Evolutionary conservation across 1,140 invertebrate species (phyloP), one percentile per base, ranked within the genome.

Genomic region (Caenorhabditis latens): DNA sequence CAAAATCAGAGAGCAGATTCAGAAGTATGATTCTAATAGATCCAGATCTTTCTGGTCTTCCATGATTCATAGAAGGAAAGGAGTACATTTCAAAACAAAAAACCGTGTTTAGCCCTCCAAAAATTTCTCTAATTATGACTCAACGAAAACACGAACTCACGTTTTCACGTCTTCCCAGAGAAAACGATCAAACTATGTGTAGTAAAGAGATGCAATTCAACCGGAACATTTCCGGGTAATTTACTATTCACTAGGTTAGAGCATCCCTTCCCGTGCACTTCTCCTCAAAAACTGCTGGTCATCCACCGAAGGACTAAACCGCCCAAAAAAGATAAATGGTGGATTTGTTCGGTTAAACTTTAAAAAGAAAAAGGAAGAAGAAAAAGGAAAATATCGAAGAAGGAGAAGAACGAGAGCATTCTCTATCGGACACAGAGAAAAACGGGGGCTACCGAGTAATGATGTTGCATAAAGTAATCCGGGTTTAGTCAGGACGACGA

Each of bases 381-480:
- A 83, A 8, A 58, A 58, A 19, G 79, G 13, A 55, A 57, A 43
- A 83, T 11, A 50, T 19, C 43, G 21, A 7, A 24, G 24, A n/a
- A 58, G 55, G 13, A 32, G 75, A 82, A 50, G 42, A 32, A 32
- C 32, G 32, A 32, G 32, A 32, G 32, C 32, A 32, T 32, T 32
- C 32, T 32, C 32, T 32, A 32, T 32, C 32, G 32, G 32, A 32
- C 32, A 32, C 32, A 32, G 32, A 32, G 32, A 32, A 32, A 83
- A 58, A 16, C 16, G 24, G 83, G 79, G 55, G 83, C 3, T n/a
- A 4, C 8, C 9, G 58, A 42, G 55, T 84, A 58, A 61, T 63
- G 58, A 84, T 58, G 58, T 58, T 84, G 58, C 83, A 63, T 61
- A 84, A 61, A 84, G 58, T 58, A 84, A 63, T 58, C 53, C 53